phyloP scores from a whole-genome alignment of 2,797 vertebrate genomes.

The Cyclura pinguis region DNA sequence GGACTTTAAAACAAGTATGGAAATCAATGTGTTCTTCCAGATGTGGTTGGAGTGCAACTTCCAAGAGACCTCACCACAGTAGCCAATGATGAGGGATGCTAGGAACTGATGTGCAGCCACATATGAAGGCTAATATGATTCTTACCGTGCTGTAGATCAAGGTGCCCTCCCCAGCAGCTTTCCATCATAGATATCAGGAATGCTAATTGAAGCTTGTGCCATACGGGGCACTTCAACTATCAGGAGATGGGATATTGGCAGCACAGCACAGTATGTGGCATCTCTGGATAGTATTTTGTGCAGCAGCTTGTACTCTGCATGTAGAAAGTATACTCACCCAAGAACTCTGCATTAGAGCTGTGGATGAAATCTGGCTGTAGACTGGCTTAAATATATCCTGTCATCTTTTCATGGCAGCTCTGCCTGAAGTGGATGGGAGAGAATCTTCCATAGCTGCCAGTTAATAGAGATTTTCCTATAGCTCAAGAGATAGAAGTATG shows the following conservation, averaged over 20 bases:
- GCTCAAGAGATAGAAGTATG: background rate
- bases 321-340: background rate
- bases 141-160: too few relatives aligned
- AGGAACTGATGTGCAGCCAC: too few relatives aligned
- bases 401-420: background rate
- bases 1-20: background rate
- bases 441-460: background rate
- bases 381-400: background rate
- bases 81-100: too few relatives aligned
- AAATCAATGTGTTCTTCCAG: too few relatives aligned
- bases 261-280: background rate
- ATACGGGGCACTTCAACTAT: fast-evolving
- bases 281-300: background rate
- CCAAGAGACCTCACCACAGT: too few relatives aligned
- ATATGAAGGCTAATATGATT: too few relatives aligned
- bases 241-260: fast-evolving
- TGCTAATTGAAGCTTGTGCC: background rate
- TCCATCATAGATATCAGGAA: background rate
- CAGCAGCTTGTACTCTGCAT: background rate
- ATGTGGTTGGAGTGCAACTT: too few relatives aligned
- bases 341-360: background rate
- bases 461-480: conserved; percentile 6
- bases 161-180: background rate
- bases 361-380: background rate
- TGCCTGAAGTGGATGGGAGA: background rate